Evolutionary conservation across 1,140 invertebrate species (phyloP), one percentile per base, ranked within the genome.

Genomic region (Phthorimaea operculella): DNA sequence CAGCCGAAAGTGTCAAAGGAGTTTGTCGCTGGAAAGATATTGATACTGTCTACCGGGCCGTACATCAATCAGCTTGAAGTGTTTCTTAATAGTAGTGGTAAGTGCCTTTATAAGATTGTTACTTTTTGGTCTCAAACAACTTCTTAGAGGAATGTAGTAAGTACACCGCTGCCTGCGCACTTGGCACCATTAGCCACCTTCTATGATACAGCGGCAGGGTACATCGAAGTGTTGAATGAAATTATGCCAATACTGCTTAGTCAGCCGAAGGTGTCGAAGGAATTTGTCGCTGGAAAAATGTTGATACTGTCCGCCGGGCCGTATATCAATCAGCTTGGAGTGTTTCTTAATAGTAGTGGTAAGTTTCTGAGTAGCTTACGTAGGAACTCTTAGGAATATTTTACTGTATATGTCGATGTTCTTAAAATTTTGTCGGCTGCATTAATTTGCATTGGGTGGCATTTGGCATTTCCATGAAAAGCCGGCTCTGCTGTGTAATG

Each of bases 61-160:
- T 91, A 92, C 74, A 86, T 90, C n/a, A 90, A 89, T 58, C 91
- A 92, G 71, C 72, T 92, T 17, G 91, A 84, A 0, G 57, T 92
- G 14, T 76, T 66, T 55, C 64, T 86, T 34, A 83, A 77, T 64
- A 65, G 59, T 15, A 77, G 55, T 62, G 83, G 83, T 84, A 51
- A 66, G 68, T 65, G 18, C n/a, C 17, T 28, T n/a, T n/a, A n/a
- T n/a, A n/a, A n/a, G n/a, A n/a, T n/a, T n/a, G n/a, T n/a, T n/a
- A n/a, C n/a, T 36, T 55, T 55, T 52, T 58, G 0, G 14, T n/a
- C n/a, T n/a, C n/a, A n/a, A n/a, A n/a, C n/a, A n/a, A n/a, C n/a
- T n/a, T 92, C 6, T 79, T 84, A 0, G 87, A 89, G 53, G 78
- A 81, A 17, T 78, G 76, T 34, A n/a, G n/a, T n/a, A n/a, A 76